Evolutionary conservation across 2,797 vertebrate genomes (phyloP).

Genomic region (Acomys russatus): DNA sequence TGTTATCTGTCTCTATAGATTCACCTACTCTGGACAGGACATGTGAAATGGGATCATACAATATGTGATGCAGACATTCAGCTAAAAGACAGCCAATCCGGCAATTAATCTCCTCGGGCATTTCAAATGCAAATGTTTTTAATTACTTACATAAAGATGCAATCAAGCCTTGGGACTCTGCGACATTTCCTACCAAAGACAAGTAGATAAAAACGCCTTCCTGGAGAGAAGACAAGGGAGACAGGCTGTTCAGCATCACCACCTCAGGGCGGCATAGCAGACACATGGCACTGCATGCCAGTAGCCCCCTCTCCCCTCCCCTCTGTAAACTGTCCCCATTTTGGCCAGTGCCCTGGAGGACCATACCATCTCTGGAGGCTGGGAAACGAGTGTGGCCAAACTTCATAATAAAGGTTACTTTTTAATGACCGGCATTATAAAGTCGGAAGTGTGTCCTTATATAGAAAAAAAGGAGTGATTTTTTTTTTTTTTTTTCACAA

Average conservation of each 20-base stretch:
- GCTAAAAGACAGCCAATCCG: background rate
- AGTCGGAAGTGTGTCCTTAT: background rate
- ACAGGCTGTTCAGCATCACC: slow-evolving; percentile 38
- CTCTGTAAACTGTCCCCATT: background rate
- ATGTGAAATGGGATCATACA: background rate
- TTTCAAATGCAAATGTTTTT: slow-evolving; percentile 58
- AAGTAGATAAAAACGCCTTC: slow-evolving; percentile 93
- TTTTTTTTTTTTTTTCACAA: background rate
- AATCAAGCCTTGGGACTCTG: slow-evolving; percentile 89
- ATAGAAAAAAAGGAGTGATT: background rate
- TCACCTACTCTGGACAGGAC: slow-evolving; percentile 17
- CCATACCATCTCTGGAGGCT: background rate
- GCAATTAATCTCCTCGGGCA: slow-evolving; percentile 35
- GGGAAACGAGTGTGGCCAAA: background rate
- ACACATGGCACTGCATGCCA: rapidly evolving
- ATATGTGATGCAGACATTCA: background rate
- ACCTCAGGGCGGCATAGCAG: background rate
- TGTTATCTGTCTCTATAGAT: background rate
- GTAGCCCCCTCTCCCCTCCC: too few relatives aligned
- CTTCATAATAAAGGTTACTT: background rate
- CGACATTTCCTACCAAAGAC: slow-evolving; percentile 90
- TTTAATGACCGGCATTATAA: slow-evolving; percentile 1
- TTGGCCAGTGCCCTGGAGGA: background rate
- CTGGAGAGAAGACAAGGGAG: slow-evolving; percentile 83
- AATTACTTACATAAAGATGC: slow-evolving; percentile 92